Evolutionary conservation across 2,113 vertebrate species (phyloP).

Genomic region (Bubalus kerabau): DNA sequence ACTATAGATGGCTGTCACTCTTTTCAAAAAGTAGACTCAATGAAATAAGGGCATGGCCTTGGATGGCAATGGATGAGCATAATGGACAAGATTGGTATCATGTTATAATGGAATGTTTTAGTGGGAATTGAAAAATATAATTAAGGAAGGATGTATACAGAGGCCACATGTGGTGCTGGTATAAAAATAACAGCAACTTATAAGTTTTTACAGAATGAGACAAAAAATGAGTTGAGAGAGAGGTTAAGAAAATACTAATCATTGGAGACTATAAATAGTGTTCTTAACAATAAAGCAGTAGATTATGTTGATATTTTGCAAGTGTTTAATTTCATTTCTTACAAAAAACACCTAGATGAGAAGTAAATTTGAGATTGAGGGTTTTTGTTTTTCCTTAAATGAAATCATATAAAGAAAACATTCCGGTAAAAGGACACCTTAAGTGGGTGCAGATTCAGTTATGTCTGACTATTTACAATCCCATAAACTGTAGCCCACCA

Average conservation of each 20-base stretch:
- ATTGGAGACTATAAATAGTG: neutral
- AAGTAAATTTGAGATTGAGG: neutral
- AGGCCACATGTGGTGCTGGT: neutral
- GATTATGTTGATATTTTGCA: neutral
- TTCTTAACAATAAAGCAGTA: neutral
- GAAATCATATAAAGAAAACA: neutral
- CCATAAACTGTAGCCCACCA: neutral
- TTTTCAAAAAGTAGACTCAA: neutral
- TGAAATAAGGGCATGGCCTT: neutral
- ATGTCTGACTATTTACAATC: neutral
- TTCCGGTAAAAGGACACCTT: neutral
- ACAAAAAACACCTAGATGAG: neutral
- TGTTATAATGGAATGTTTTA: neutral
- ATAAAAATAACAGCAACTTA: neutral
- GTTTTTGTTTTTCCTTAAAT: neutral
- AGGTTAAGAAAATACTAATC: neutral
- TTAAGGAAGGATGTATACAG: neutral
- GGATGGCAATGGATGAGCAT: neutral
- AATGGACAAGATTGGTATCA: neutral
- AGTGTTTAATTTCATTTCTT: neutral
- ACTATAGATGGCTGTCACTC: neutral
- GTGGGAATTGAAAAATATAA: neutral
- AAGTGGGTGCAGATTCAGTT: neutral
- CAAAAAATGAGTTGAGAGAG: neutral
- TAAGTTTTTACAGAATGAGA: neutral